Conservation (phyloP, 2,797 vertebrate species). For the Myotis vivesi region DNA sequence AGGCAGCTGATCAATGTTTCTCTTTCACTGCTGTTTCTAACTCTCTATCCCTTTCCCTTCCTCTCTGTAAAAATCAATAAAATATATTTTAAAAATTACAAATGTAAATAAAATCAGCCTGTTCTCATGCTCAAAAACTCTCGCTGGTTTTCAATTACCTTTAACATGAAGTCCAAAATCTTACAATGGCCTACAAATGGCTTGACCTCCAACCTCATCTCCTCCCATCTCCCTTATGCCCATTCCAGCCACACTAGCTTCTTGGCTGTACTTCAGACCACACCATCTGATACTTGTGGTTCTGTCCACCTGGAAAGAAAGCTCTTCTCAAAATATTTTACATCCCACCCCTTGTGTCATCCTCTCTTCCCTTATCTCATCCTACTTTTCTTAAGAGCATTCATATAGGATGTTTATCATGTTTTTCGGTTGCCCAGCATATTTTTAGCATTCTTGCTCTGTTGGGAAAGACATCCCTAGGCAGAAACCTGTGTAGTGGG, state of each 20-base stretch:
- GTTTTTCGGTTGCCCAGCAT: neutral
- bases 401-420: neutral
- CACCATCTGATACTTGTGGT: neutral
- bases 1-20: neutral
- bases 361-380: neutral
- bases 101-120: neutral
- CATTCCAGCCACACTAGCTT: neutral
- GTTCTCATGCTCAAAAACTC: neutral
- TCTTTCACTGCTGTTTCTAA: neutral
- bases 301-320: neutral
- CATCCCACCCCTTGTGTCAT: too few relatives aligned
- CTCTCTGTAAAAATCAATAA: neutral
- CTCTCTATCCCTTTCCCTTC: neutral
- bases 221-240: neutral
- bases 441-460: neutral
- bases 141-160: neutral
- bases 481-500: neutral
- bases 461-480: neutral
- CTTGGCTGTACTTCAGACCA: neutral
- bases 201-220: neutral
- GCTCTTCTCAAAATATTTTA: neutral
- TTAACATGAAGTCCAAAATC: neutral
- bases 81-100: neutral
- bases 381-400: neutral
- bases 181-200: neutral